Evolutionary conservation across 2,113 vertebrate genomes (phyloP).

Genomic region (Stictonetta naevosa): DNA sequence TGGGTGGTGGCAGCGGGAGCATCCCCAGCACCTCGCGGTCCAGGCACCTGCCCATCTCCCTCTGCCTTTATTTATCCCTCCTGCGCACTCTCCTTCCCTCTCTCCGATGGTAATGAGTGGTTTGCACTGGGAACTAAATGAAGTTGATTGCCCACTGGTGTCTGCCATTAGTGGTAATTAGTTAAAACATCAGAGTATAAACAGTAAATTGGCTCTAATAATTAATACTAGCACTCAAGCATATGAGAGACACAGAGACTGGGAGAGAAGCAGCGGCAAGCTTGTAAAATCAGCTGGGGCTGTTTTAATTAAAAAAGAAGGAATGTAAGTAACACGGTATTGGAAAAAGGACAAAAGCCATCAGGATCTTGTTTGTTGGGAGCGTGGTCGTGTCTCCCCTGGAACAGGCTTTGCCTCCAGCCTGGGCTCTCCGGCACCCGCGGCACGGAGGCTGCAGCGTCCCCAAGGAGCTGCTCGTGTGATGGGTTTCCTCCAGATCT

Average conservation of each 20-base stretch:
- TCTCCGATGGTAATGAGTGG: constrained; percentile 77
- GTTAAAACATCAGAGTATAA: constrained; percentile 99
- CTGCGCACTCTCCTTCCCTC: neutral
- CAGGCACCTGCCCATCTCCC: neutral
- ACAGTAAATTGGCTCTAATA: constrained; percentile 99
- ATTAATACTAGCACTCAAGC: constrained; percentile 96
- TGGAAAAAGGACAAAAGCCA: constrained; percentile 72
- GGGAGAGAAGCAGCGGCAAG: constrained; percentile 61
- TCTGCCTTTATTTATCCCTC: constrained; percentile 43
- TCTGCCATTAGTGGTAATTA: constrained; percentile 99
- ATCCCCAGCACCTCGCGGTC: neutral
- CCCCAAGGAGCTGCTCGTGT: neutral
- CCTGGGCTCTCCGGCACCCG: accelerated
- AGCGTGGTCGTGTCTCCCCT: neutral
- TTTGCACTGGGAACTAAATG: constrained; percentile 93
- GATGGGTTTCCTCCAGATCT: neutral
- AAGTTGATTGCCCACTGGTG: constrained; percentile 93
- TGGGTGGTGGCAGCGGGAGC: neutral
- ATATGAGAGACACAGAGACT: constrained; percentile 73
- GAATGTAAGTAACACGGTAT: constrained; percentile 68
- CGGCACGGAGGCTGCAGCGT: neutral
- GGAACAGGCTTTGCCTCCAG: neutral
- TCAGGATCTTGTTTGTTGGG: constrained; percentile 41
- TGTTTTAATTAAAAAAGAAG: constrained; percentile 77
- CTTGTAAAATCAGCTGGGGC: constrained; percentile 75